These are phyloP conservation scores for Anaspis maculata DNA, from an alignment of 2,888 invertebrate species.

Conservation along the genomic window DNA sequence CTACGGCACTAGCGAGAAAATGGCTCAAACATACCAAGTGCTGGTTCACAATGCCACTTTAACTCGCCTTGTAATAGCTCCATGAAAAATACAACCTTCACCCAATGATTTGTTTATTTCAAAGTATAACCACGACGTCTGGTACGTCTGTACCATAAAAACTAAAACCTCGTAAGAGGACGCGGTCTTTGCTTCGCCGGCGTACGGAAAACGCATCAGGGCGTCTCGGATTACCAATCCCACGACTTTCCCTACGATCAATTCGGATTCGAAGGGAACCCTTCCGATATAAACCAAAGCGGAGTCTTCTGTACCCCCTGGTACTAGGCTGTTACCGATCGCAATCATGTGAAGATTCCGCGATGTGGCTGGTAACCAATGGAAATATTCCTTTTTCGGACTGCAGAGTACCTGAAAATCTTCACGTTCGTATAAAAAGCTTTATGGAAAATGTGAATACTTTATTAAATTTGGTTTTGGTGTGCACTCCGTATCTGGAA, in stretches of 20 bases:
- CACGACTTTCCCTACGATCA: conserved; percentile 15
- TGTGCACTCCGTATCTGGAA: background rate
- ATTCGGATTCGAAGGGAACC: conserved; percentile 10
- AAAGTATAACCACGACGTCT: too few relatives aligned
- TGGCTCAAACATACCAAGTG: conserved; percentile 12
- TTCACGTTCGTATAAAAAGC: too few relatives aligned
- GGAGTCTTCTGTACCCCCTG: conserved; percentile 11
- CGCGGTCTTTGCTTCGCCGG: conserved; percentile 5
- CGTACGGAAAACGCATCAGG: conserved; percentile 7
- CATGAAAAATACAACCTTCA: too few relatives aligned
- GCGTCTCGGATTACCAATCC: conserved; percentile 8
- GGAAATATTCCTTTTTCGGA: conserved; percentile 5
- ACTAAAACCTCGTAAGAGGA: conserved; percentile 13
- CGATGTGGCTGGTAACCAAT: conserved; percentile 11
- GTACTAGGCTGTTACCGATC: conserved; percentile 12
- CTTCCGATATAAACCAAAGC: conserved; percentile 14
- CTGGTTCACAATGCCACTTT: conserved; percentile 4
- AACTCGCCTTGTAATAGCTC: too few relatives aligned
- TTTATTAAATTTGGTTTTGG: background rate
- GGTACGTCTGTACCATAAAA: too few relatives aligned
- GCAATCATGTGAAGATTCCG: conserved; percentile 11
- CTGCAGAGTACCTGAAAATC: conserved; percentile 17
- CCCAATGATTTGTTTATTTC: too few relatives aligned
- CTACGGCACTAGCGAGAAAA: conserved; percentile 6
- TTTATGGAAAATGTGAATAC: too few relatives aligned